A percentile compares a stretch with the other conserved stretches of the same genome.
phyloP scores from a whole-genome alignment of 2,113 vertebrate species.

The Carassius gibelio region DNA sequence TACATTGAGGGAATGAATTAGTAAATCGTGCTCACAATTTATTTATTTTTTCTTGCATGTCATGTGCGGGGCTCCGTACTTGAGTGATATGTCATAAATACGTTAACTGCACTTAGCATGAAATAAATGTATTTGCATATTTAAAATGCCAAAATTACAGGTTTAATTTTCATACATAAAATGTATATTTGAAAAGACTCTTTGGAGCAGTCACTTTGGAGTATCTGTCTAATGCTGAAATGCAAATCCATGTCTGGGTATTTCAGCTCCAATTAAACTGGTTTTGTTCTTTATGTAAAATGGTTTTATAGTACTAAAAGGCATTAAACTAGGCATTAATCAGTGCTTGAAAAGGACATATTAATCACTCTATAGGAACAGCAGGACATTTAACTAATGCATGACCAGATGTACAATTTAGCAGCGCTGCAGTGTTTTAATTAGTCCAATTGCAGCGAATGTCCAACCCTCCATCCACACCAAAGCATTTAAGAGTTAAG shows the following conservation, averaged over 20 bases:
- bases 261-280: neutral
- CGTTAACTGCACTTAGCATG: too few relatives aligned
- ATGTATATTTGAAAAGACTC: neutral
- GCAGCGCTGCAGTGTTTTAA: slow-evolving; percentile 48
- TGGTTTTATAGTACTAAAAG: neutral
- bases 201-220: neutral
- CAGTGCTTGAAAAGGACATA: neutral
- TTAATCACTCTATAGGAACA: slow-evolving; percentile 27
- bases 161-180: neutral
- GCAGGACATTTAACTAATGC: slow-evolving; percentile 40
- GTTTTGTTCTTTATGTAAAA: neutral
- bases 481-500: slow-evolving; percentile 56
- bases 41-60: too few relatives aligned
- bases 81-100: too few relatives aligned
- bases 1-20: too few relatives aligned
- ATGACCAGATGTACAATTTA: slow-evolving; percentile 49
- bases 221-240: neutral
- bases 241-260: neutral
- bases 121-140: too few relatives aligned
- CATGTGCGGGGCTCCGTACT: too few relatives aligned
- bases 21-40: too few relatives aligned
- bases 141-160: neutral
- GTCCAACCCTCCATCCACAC: slow-evolving; percentile 40
- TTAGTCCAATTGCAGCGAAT: slow-evolving; percentile 54
- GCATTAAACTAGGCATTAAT: neutral